Base-by-base conservation (phyloP, 1,140 invertebrate species). In the Helicoverpa armigera region DNA sequence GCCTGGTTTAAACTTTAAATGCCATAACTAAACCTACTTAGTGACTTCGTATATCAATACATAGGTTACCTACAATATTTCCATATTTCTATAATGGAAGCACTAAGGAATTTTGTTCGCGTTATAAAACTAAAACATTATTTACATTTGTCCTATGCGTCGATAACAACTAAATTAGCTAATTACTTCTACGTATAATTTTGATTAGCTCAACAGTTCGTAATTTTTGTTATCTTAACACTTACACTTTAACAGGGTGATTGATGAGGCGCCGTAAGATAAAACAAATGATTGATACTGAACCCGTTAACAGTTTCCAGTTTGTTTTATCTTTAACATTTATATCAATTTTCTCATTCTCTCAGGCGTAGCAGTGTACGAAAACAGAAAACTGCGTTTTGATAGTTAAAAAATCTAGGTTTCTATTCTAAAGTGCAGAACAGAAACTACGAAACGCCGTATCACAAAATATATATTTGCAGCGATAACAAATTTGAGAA, bases 81-180 rank as follows among this genome's bases (percentile, higher is more conserved):
- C 77, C 83, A 85, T 81, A 83, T 82, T 60, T 74, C 79, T 86
- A 82, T 65, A 81, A 85, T 88, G 87, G 87, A 88, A 88, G 87
- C 87, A 88, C 87, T 88, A 87, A 83, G 82, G 82, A 88, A 87
- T 88, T 87, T 86, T 83, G 63, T 82, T 79, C 80, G 83, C 84
- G 58, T 81, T 86, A 81, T 23, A 83, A 87, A 86, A 84, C 75
- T 83, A 81, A 81, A 82, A 79, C 58, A 70, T 50, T 83, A 82
- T 83, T 77, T 82, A 83, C 84, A 69, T 67, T 73, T 63, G 75
- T 77, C 75, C 50, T 77, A 77, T 56, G 61, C 50, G 61, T 53
- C 61, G 67, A 65, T 77, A 80, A 61, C 43, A 79, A 79, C 63
- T 79, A 79, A 69, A 79, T 79, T 79, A 48, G 74, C 31, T 58